phyloP scores from a whole-genome alignment of 2,888 invertebrate genomes.

The Mythimna albipuncta region DNA sequence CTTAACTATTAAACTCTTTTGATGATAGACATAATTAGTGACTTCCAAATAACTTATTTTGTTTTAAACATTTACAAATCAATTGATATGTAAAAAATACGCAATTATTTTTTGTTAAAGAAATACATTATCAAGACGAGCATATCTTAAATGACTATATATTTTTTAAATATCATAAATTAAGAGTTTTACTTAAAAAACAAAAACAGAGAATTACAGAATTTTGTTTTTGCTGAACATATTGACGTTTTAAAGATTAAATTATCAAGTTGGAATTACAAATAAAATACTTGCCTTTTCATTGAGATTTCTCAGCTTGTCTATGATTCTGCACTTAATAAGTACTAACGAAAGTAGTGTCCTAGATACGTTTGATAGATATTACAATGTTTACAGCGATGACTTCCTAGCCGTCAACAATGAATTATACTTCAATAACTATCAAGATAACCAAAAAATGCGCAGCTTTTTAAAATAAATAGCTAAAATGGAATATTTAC shows the following conservation, averaged over 20 bases:
- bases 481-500: neutral
- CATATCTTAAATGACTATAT: conserved; percentile 18
- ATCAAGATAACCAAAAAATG: neutral
- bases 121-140: conserved; percentile 5
- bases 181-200: conserved; percentile 6
- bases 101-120: neutral
- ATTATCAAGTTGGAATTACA: neutral
- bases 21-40: conserved; percentile 51
- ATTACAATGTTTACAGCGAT: neutral
- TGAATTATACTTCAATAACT: neutral
- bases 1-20: conserved; percentile 45
- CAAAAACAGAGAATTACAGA: neutral
- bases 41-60: conserved; percentile 27
- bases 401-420: neutral
- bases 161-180: conserved; percentile 17
- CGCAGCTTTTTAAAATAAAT: neutral
- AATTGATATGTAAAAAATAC: conserved; percentile 7
- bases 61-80: conserved; percentile 30
- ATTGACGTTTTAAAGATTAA: neutral
- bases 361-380: neutral
- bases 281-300: neutral
- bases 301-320: conserved; percentile 3
- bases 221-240: neutral
- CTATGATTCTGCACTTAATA: neutral
- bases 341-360: neutral